Base-by-base conservation (phyloP, 2,888 invertebrate genomes). In the Bombylius discolor region DNA sequence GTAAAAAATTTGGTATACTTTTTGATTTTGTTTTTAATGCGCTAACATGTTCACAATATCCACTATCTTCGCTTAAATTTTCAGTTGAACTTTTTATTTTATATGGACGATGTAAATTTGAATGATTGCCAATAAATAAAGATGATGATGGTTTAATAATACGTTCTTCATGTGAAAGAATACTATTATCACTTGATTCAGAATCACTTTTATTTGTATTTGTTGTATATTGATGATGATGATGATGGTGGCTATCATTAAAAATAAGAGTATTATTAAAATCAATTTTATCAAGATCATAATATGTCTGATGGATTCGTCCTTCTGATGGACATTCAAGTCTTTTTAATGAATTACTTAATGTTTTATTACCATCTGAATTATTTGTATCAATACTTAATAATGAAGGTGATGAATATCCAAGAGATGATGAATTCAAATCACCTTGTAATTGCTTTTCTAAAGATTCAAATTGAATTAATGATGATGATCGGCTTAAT, bases 401-500 rank as follows among this genome's bases (percentile, higher is more conserved):
- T 50, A 74, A 56, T 11, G 73, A 73, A 4, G 74, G 74, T 5
- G 74, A 73, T 5, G 73, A 73, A 49, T 73, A 72, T 39, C 72
- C 71, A 58, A 73, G 61, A 23, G 69, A 69, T 23, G 63, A 62
- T 46, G 62, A 65, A 64, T 69, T 64, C 52, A 69, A 68, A 55
- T 67, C 69, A 64, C 64, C 71, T 65, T 81, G 81, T 65, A 84
- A 77, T 64, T 83, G 84, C 49, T 82, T 80, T 70, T 90, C 90
- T 58, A 90, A 76, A 5, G 86, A 87, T 74, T 90, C 90, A 72
- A 91, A 91, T 73, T 89, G 89, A 60, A 90, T 79, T 60, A 91
- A 77, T 64, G 89, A 89, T 62, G 87, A 87, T 59, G 88, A 87
- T 62, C 89, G 81, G 64, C 87, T 87, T 13, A 86, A 77, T 51